A percentile compares a stretch with the other conserved stretches of the same genome.
phyloP scores from a whole-genome alignment of 2,888 invertebrate genomes.

The Lysandra coridon region DNA sequence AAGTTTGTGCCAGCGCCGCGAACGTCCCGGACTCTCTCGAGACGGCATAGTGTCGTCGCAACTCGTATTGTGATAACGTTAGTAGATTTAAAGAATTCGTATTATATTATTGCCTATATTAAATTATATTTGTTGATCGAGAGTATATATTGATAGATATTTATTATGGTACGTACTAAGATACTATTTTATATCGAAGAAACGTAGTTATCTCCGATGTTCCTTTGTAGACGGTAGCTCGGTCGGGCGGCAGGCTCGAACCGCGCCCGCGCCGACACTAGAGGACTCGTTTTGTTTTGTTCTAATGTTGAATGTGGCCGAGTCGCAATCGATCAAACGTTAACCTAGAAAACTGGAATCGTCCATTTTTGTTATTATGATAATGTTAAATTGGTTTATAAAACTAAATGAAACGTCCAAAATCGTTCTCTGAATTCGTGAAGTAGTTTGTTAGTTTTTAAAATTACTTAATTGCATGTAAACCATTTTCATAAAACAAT shows the following conservation, averaged over 20 bases:
- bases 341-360: constrained; percentile 21
- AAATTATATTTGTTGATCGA: constrained; percentile 75
- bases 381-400: constrained; percentile 19
- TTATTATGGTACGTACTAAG: constrained; percentile 66
- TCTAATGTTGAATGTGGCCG: background rate
- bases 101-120: constrained; percentile 69
- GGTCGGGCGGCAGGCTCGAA: constrained; percentile 35
- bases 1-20: constrained; percentile 54
- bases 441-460: background rate
- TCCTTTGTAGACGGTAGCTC: constrained; percentile 53
- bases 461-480: background rate
- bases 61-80: constrained; percentile 71
- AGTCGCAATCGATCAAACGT: constrained; percentile 11
- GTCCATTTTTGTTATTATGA: constrained; percentile 24
- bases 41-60: constrained; percentile 63
- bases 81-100: constrained; percentile 63
- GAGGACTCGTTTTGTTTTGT: constrained; percentile 18
- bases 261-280: constrained; percentile 22
- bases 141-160: constrained; percentile 74
- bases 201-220: constrained; percentile 54
- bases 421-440: constrained; percentile 27
- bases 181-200: constrained; percentile 61
- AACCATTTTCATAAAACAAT: background rate
- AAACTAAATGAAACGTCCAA: background rate
- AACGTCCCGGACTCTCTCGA: constrained; percentile 55